Base-by-base conservation (phyloP, 1,140 invertebrate species). In the Leptoteleia sp. region DNA sequence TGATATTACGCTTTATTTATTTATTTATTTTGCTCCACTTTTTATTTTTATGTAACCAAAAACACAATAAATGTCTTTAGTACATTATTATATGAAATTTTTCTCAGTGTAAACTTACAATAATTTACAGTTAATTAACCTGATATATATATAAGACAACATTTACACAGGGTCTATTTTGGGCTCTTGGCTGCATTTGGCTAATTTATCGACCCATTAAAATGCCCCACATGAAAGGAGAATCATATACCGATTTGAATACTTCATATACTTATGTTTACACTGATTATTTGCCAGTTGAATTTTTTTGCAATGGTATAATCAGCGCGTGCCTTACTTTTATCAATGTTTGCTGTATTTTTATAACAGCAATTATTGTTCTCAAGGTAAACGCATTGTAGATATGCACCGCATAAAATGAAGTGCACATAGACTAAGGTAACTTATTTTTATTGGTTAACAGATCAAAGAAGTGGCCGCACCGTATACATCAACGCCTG, bases 391-490 rank as follows among this genome's bases (percentile, higher is more conserved):
- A 25, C 19, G 3, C n/a, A 27, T 16, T 35, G 6, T n/a, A n/a
- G 1, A 8, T 19, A 12, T 54, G 9, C 6, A 25, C 22, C 6
- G 22, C 3, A 25, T 31, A 33, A 4, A 16, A 12, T 40, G 12
- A 33, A 31, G 9, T 6, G 11, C n/a, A n/a, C n/a, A n/a, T n/a
- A n/a, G n/a, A n/a, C n/a, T n/a, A n/a, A n/a, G n/a, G n/a, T 0
- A 31, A 9, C 27, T n/a, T 9, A 25, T 0, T 16, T 45, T 52
- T 62, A n/a, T 42, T 52, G 59, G 33, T 0, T 6, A 11, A 6
- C 19, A 93, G 92, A 94, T 96, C 57, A 97, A 97, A 87, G 95
- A 96, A 90, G 94, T 96, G 0, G 95, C 95, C 0, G 93, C 93
- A 0, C 95, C 95, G 0, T 93, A 95, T 54, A 94, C 93, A 0